phyloP scores from a whole-genome alignment of 2,888 invertebrate species.

The Caenorhabditis doughertyi region DNA sequence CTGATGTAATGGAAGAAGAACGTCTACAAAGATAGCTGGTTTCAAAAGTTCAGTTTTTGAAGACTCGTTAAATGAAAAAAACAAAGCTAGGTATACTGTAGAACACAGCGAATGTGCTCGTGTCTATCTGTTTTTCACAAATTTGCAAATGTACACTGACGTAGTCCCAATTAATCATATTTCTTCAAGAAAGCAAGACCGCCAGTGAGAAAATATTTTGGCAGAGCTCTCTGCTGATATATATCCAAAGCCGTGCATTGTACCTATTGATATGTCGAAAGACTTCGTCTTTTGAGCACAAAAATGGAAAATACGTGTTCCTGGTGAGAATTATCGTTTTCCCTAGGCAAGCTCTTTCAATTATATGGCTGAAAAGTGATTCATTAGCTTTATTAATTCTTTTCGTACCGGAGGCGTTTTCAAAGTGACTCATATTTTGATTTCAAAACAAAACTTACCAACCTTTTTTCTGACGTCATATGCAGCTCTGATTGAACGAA shows the following conservation, averaged over 20 bases:
- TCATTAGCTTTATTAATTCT: neutral
- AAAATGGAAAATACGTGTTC: neutral
- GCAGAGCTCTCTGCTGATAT: neutral
- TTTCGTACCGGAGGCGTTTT: neutral
- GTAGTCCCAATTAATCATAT: too few relatives aligned
- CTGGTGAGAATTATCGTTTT: neutral
- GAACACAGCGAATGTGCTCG: too few relatives aligned
- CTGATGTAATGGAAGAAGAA: slow-evolving; percentile 2
- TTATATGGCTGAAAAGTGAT: neutral
- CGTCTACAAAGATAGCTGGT: slow-evolving; percentile 8
- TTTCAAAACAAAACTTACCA: slow-evolving; percentile 11
- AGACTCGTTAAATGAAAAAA: neutral
- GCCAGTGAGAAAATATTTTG: neutral
- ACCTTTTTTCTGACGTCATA: slow-evolving; percentile 6
- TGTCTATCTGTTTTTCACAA: too few relatives aligned
- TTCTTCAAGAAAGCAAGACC: too few relatives aligned
- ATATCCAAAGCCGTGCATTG: neutral
- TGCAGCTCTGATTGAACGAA: neutral
- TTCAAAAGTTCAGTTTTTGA: neutral
- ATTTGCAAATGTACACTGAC: too few relatives aligned
- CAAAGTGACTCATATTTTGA: slow-evolving; percentile 1
- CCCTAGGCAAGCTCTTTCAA: neutral
- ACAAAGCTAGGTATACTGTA: too few relatives aligned
- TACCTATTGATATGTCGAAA: too few relatives aligned
- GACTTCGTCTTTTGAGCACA: too few relatives aligned